phyloP scores from a whole-genome alignment of 2,888 invertebrate species.

The Leptinotarsa haldemani region DNA sequence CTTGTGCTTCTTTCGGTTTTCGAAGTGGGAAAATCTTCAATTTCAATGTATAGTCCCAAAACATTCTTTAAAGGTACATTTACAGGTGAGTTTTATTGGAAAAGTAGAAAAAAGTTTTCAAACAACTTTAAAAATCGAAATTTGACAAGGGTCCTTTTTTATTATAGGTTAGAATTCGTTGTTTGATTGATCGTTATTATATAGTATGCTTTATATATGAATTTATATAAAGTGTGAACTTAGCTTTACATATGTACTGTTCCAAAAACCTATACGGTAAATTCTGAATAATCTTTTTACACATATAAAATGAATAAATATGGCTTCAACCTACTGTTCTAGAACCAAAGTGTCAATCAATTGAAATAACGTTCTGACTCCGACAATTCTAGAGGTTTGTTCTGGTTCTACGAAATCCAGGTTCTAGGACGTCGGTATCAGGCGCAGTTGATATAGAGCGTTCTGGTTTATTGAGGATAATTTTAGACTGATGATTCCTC shows the following conservation, averaged over 20 bases:
- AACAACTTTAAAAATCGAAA: slow-evolving; percentile 8
- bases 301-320: too few species aligned
- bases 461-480: too few species aligned
- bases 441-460: too few species aligned
- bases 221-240: not conserved
- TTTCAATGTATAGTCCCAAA: slow-evolving; percentile 60
- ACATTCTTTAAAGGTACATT: slow-evolving; percentile 59
- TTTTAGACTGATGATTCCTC: too few species aligned
- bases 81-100: slow-evolving; percentile 39
- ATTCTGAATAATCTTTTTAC: too few species aligned
- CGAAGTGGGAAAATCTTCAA: slow-evolving; percentile 19
- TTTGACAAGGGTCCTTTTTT: slow-evolving; percentile 16
- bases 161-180: slow-evolving; percentile 1
- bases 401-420: too few species aligned
- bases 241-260: not conserved
- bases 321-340: too few species aligned
- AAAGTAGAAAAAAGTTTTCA: not conserved
- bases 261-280: too few species aligned
- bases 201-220: not conserved
- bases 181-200: slow-evolving; percentile 2
- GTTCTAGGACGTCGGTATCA: too few species aligned
- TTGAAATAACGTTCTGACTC: too few species aligned
- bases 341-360: too few species aligned
- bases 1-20: slow-evolving; percentile 42
- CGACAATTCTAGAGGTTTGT: too few species aligned